Base-by-base conservation (phyloP, 2,797 vertebrate species). In the Pipistrellus kuhlii region DNA sequence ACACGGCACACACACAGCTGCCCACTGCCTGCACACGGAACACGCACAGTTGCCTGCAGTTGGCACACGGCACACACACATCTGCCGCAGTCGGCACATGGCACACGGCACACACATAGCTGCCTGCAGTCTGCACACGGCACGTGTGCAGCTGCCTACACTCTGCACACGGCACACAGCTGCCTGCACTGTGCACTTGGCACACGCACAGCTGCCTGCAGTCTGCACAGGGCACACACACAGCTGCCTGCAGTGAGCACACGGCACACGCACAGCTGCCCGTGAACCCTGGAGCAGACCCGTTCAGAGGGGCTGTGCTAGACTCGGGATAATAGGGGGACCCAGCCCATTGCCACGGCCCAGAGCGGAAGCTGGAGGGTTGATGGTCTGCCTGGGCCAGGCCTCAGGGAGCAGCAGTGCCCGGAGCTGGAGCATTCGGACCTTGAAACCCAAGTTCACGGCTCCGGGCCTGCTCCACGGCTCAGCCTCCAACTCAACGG, bases 301-400 rank as follows among this genome's bases (percentile, higher is more conserved):
- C 0, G 0, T 35, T 27, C 8, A 4, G 17, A 0, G 77, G 53
- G 35, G 35, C 46, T 53, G 13, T 7, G 17, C 18, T 12, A 25
- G 78, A n/a, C 62, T 25, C 64, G 4, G 62, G 18, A 23, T 18
- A n/a, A n/a, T 0, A 1, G 0, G 4, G 32, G n/a, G 32, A 35
- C 12, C 32, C 2, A 27, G 15, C 5, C 5, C 23, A 35, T 8
- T 25, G 32, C 32, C 13, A 13, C 17, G 6, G 0, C 1, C 15
- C 14, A 41, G 46, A 48, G 32, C 14, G 51, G 71, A 20, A 53
- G 53, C 20, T 20, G 4, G 17, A 20, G 73, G 12, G n/a, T 21
- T 18, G 41, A 25, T 2, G 8, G 41, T 6, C 13, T 14, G 23
- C 5, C 66, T 41, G 73, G 15, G 41, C 57, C n/a, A 0, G 57